A percentile compares a stretch with the other conserved stretches of the same genome.
Conservation (phyloP, 2,113 vertebrate genomes). For the Xiphias gladius region DNA sequence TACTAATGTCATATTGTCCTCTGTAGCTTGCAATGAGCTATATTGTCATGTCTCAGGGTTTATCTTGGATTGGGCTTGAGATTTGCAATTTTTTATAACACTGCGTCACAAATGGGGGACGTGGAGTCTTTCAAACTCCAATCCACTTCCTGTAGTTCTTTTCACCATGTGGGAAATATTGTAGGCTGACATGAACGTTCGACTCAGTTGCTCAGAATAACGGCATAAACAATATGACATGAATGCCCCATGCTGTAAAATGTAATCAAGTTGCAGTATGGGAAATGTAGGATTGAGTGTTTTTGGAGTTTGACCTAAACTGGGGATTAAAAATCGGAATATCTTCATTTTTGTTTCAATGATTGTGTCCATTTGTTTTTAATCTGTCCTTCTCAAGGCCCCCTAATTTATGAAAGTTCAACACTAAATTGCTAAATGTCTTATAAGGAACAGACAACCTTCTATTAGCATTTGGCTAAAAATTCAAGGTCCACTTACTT, state of each 20-base stretch:
- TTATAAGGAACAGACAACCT: not conserved
- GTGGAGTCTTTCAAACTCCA: too few species aligned
- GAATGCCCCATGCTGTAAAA: not conserved
- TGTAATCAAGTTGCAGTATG: not conserved
- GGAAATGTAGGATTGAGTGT: slow-evolving; percentile 1
- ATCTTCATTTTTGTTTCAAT: not conserved
- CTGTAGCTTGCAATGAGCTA: not conserved
- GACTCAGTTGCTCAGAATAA: not conserved
- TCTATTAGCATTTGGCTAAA: not conserved
- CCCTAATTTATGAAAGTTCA: not conserved
- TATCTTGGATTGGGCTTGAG: not conserved
- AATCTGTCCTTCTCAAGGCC: not conserved
- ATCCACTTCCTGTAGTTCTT: not conserved
- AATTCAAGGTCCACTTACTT: not conserved
- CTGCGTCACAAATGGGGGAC: too few species aligned
- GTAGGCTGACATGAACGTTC: not conserved
- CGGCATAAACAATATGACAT: not conserved
- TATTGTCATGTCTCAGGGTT: not conserved
- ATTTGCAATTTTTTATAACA: not conserved
- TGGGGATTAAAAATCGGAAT: not conserved
- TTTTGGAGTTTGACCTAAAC: not conserved
- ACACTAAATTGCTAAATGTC: not conserved
- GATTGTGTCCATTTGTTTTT: not conserved
- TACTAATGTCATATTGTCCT: slow-evolving; percentile 12
- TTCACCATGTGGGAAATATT: slow-evolving; percentile 1